Conservation (phyloP, 2,113 vertebrate species). For the Aegotheles bennettii region DNA sequence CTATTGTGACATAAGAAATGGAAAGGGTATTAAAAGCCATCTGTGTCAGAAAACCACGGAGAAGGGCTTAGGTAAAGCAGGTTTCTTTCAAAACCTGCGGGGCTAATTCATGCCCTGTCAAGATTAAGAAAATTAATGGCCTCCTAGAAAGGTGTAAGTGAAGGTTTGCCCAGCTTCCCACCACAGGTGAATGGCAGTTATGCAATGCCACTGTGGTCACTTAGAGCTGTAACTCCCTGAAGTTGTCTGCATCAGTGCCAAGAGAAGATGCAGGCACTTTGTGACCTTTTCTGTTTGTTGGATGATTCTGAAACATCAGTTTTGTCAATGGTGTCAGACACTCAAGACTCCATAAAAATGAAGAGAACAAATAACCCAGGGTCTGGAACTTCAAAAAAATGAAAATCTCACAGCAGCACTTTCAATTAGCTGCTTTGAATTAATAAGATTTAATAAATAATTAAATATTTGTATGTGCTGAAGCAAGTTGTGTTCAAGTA, state of each 20-base stretch:
- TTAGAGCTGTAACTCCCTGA: neutral
- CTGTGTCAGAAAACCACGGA: neutral
- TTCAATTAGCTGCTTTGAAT: slow-evolving; percentile 48
- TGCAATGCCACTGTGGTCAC: neutral
- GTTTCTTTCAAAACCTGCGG: neutral
- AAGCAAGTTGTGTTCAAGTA: slow-evolving; percentile 38
- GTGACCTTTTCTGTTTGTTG: neutral
- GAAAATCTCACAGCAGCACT: neutral
- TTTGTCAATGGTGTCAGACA: neutral
- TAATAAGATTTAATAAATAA: slow-evolving; percentile 55
- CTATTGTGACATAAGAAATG: neutral
- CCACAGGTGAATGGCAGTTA: neutral
- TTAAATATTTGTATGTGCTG: slow-evolving; percentile 25
- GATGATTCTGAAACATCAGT: slow-evolving; percentile 3
- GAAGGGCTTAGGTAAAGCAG: neutral
- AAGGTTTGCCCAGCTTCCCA: neutral
- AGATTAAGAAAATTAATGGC: neutral
- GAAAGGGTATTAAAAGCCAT: neutral
- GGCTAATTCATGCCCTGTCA: neutral
- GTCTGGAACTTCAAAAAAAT: neutral
- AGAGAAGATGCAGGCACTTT: neutral
- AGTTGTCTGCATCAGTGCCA: neutral
- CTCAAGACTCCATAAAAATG: neutral
- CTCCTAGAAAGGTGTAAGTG: neutral
- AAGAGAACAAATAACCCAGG: neutral